A percentile compares a stretch with the other conserved stretches of the same genome.
These are phyloP conservation scores for Acestrorhynchus altus DNA, from an alignment of 2,797 vertebrate genomes.

Conservation along the genomic window DNA sequence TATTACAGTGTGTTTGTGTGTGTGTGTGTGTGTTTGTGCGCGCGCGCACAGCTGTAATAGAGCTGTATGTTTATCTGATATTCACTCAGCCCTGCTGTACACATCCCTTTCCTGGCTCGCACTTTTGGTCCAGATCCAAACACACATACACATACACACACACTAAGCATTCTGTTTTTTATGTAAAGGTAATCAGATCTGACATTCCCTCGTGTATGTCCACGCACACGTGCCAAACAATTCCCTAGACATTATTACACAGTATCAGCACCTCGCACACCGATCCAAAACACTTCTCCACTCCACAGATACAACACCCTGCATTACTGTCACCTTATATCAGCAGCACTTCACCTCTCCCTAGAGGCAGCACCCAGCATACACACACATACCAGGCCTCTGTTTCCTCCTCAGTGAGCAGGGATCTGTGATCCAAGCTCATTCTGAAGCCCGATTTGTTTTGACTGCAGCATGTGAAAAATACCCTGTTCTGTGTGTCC, in stretches of 20 bases:
- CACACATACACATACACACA: slow-evolving; percentile 12
- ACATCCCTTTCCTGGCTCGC: slow-evolving; percentile 61
- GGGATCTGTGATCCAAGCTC: slow-evolving; percentile 62
- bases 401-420: slow-evolving; percentile 56
- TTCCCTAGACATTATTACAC: slow-evolving; percentile 25
- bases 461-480: slow-evolving; percentile 77
- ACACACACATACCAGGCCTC: slow-evolving; percentile 59
- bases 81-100: slow-evolving; percentile 51
- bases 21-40: slow-evolving; percentile 22
- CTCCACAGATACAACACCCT: slow-evolving; percentile 68
- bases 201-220: slow-evolving; percentile 14
- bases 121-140: slow-evolving; percentile 33
- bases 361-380: slow-evolving; percentile 56
- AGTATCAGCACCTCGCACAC: slow-evolving; percentile 12
- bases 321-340: slow-evolving; percentile 80
- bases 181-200: slow-evolving; percentile 17
- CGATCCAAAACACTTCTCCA: slow-evolving; percentile 42
- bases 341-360: slow-evolving; percentile 69
- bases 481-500: slow-evolving; percentile 47
- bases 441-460: slow-evolving; percentile 69
- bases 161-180: slow-evolving; percentile 30
- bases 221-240: slow-evolving; percentile 29
- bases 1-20: slow-evolving; percentile 38
- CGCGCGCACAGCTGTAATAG: slow-evolving; percentile 57
- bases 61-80: slow-evolving; percentile 60